Evolutionary conservation across 2,888 invertebrate species (phyloP), one percentile per base, ranked within the genome.

Genomic region (Epiblema foenella): DNA sequence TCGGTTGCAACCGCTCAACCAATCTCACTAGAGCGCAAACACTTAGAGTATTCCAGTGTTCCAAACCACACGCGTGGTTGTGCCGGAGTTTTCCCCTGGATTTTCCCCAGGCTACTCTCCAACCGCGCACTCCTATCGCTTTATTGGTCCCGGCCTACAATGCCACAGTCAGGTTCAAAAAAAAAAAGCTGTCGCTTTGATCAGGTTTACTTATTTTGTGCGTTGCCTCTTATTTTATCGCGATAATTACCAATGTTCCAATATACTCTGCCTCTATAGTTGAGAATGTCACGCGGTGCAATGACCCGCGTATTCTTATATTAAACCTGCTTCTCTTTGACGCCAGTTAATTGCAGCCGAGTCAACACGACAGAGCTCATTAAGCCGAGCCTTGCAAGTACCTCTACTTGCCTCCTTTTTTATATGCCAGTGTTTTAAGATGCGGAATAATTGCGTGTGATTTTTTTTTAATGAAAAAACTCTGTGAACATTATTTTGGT

Each of bases 311-410:
- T 20, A 67, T 67, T 37, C 58, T 58, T 59, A 51, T 33, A 59
- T 49, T 33, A 49, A 46, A 46, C 51, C 51, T 18, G 18, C 54
- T 52, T 60, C 69, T 73, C 67, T 67, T 67, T 56, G 57, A 51
- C 37, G 42, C 42, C 60, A 59, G 72, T 72, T 75, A 75, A 75
- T 74, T 74, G 74, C 74, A 67, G 64, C 49, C 69, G 58, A 75
- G 75, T 74, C 74, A 69, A 75, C 71, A 79, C 69, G 73, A 71
- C 79, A 58, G 76, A 78, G 80, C 82, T 83, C 78, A 79, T 82
- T 79, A 79, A 63, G 60, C 7, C 37, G 24, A 49, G 65, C 7
- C 64, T 33, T 18, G 57, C 18, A 18, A 49, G 29, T 42, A 42
- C 56, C 46, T 20, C 24, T 20, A 39, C 39, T 51, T 9, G 29